These are phyloP conservation scores for Darwinula stevensoni DNA, from an alignment of 2,888 invertebrate genomes.

Conservation along the genomic window DNA sequence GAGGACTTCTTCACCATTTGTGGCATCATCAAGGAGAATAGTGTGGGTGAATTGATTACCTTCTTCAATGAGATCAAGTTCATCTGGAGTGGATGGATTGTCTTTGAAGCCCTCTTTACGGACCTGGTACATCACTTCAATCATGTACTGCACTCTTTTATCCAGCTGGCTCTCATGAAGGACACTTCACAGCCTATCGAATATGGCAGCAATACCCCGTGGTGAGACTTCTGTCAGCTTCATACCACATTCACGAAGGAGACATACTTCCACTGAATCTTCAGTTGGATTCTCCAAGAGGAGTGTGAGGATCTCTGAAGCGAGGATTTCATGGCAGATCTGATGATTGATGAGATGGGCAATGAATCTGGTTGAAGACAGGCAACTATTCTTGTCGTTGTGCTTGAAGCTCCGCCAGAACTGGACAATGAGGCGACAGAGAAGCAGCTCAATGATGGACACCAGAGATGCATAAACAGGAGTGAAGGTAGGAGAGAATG, in stretches of 20 bases:
- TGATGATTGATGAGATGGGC: slow-evolving; percentile 93
- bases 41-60: slow-evolving; percentile 91
- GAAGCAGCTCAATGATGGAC: slow-evolving; percentile 62
- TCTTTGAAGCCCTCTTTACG: slow-evolving; percentile 94
- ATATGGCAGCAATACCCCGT: slow-evolving; percentile 48
- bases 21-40: slow-evolving; percentile 64
- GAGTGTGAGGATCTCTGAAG: slow-evolving; percentile 69
- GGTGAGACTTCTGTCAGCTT: slow-evolving; percentile 59
- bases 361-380: slow-evolving; percentile 69
- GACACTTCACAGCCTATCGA: slow-evolving; percentile 76
- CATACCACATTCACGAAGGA: slow-evolving; percentile 85
- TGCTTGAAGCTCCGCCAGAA: slow-evolving; percentile 76
- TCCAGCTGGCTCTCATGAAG: slow-evolving; percentile 76
- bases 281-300: slow-evolving; percentile 83
- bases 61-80: slow-evolving; percentile 80
- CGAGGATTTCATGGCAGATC: slow-evolving; percentile 80
- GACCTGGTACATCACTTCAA: slow-evolving; percentile 31
- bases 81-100: slow-evolving; percentile 54
- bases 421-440: slow-evolving; percentile 68
- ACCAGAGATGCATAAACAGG: slow-evolving; percentile 91
- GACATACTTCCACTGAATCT: slow-evolving; percentile 88
- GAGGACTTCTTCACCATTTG: slow-evolving; percentile 58
- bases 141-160: slow-evolving; percentile 81
- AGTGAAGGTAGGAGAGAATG: slow-evolving; percentile 87
- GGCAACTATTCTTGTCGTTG: slow-evolving; percentile 34